These are phyloP conservation scores for Drosophila hydei DNA, from an alignment of 1,140 invertebrate genomes.

Conservation along the genomic window DNA sequence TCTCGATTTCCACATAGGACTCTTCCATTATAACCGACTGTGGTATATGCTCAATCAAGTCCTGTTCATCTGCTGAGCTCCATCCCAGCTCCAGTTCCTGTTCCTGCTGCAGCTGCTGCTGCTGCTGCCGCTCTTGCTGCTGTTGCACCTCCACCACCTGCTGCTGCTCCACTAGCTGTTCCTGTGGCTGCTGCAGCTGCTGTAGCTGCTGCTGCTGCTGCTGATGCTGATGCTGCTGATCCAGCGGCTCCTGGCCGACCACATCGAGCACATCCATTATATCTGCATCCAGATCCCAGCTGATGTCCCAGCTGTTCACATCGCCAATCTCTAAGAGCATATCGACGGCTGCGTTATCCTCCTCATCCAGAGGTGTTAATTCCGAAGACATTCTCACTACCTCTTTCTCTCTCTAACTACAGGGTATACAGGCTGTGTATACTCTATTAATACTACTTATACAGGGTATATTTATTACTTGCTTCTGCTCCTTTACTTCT, in stretches of 20 bases:
- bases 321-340: not conserved
- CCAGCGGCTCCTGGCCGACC: not conserved
- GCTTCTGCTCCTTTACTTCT: no score
- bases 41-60: not conserved
- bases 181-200: not conserved
- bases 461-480: no score
- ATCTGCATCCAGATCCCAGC: not conserved
- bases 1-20: not conserved
- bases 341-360: constrained; percentile 1
- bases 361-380: not conserved
- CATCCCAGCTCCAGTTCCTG: no score
- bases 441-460: no score
- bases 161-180: no score
- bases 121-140: no score
- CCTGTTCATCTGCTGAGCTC: not conserved
- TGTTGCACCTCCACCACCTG: no score
- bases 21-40: not conserved
- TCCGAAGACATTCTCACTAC: not conserved
- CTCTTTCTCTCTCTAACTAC: no score
- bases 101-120: no score
- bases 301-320: not conserved
- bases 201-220: not conserved
- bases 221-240: not conserved
- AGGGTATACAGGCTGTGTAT: no score
- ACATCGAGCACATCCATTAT: not conserved